Evolutionary conservation across 2,888 invertebrate genomes (phyloP).

Genomic region (Noctua janthina): DNA sequence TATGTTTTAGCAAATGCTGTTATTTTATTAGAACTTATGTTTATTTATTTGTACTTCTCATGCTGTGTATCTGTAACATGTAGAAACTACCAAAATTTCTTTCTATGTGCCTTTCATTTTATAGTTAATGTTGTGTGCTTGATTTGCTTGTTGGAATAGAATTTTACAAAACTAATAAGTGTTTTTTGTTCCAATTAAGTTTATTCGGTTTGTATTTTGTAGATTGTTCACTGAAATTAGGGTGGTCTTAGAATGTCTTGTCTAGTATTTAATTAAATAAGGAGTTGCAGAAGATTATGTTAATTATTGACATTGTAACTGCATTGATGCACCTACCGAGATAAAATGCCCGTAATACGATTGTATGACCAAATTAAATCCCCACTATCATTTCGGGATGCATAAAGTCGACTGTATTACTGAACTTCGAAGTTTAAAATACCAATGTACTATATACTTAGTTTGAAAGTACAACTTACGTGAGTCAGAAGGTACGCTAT

Average conservation of each 20-base stretch:
- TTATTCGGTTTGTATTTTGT: neutral
- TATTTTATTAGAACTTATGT: neutral
- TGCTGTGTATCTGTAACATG: neutral
- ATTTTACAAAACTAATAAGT: neutral
- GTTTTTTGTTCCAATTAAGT: neutral
- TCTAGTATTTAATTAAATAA: neutral
- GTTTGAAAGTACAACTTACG: too few relatives aligned
- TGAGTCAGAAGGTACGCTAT: too few relatives aligned
- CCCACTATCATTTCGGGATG: too few relatives aligned
- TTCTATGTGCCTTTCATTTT: neutral
- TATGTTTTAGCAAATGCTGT: neutral
- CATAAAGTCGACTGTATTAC: too few relatives aligned
- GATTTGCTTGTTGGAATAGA: neutral
- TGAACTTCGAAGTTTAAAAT: too few relatives aligned
- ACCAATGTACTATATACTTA: too few relatives aligned
- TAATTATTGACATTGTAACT: neutral
- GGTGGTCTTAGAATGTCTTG: neutral
- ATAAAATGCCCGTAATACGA: neutral
- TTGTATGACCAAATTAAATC: neutral
- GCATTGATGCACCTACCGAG: neutral
- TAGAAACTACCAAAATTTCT: neutral
- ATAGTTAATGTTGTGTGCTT: neutral
- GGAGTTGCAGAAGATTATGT: neutral
- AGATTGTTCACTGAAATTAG: neutral
- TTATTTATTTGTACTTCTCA: conserved; percentile 7